A percentile compares a stretch with the other conserved stretches of the same genome.
Conservation (phyloP, 2,888 invertebrate species). For the Drosophila antonietae region DNA sequence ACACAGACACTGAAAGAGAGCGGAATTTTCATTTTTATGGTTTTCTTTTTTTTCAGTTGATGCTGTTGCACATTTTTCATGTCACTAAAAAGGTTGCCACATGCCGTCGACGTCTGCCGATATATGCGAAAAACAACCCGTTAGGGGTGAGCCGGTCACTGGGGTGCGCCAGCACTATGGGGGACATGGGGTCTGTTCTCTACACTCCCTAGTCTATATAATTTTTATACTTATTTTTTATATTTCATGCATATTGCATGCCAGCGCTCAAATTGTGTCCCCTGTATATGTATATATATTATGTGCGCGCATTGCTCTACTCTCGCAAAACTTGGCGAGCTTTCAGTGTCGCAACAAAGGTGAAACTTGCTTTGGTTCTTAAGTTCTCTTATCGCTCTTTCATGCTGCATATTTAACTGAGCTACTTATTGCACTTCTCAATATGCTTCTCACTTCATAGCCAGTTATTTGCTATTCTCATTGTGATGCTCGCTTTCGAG, state of each 20-base stretch:
- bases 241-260: conserved; percentile 52
- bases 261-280: conserved; percentile 7
- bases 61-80: conserved; percentile 76
- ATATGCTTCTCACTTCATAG: not conserved
- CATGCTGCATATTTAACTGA: not conserved
- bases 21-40: not conserved
- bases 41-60: conserved; percentile 5
- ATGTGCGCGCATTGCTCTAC: conserved; percentile 9
- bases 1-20: not conserved
- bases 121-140: conserved; percentile 39
- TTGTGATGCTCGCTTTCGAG: not conserved
- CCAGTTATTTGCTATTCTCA: not conserved
- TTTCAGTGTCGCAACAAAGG: not conserved
- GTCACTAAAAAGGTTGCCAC: conserved; percentile 74
- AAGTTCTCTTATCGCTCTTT: not conserved
- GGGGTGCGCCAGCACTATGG: not conserved
- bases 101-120: conserved; percentile 35
- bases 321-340: not conserved
- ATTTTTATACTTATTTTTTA: conserved; percentile 4
- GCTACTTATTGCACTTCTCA: not conserved
- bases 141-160: not conserved
- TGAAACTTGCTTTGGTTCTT: not conserved
- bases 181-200: not conserved
- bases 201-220: conserved; percentile 1
- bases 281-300: not conserved